Percentiles rank a stretch among this genome's conserved stretches.
These are phyloP conservation scores for Panurus biarmicus DNA, from an alignment of 2,113 vertebrate species.

Conservation along the genomic window DNA sequence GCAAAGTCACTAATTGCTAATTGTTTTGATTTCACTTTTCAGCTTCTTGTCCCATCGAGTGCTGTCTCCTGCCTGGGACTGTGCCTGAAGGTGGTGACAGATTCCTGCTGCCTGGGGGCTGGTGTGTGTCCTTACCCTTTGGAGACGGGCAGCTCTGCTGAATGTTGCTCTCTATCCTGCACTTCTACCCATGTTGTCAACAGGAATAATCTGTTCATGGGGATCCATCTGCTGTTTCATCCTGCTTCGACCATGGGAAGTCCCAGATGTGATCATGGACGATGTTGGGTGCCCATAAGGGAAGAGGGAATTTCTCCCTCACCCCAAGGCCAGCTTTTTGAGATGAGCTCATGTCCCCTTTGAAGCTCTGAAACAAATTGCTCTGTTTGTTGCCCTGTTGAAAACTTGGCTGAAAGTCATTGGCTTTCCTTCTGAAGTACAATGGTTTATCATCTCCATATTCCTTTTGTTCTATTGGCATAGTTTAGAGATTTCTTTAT, in stretches of 20 bases:
- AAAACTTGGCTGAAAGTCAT: not conserved
- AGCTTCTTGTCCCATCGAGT: not conserved
- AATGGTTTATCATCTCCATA: not conserved
- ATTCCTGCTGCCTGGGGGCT: not conserved
- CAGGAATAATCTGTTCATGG: not conserved
- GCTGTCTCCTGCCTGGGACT: not conserved
- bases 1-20: not conserved
- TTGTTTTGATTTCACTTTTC: constrained; percentile 12
- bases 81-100: not conserved
- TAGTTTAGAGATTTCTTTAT: constrained; percentile 8
- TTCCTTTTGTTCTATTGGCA: not conserved
- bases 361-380: constrained; percentile 2
- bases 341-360: not conserved
- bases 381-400: not conserved
- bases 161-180: not conserved
- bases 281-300: not conserved
- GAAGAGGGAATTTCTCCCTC: not conserved
- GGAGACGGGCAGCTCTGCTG: not conserved
- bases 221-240: not conserved
- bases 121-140: not conserved
- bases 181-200: not conserved
- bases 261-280: not conserved
- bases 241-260: not conserved
- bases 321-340: not conserved
- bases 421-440: constrained; percentile 1